A percentile compares a stretch with the other conserved stretches of the same genome.
Conservation (phyloP, 2,888 invertebrate species). For the Hirtodrosophila trivittata region DNA sequence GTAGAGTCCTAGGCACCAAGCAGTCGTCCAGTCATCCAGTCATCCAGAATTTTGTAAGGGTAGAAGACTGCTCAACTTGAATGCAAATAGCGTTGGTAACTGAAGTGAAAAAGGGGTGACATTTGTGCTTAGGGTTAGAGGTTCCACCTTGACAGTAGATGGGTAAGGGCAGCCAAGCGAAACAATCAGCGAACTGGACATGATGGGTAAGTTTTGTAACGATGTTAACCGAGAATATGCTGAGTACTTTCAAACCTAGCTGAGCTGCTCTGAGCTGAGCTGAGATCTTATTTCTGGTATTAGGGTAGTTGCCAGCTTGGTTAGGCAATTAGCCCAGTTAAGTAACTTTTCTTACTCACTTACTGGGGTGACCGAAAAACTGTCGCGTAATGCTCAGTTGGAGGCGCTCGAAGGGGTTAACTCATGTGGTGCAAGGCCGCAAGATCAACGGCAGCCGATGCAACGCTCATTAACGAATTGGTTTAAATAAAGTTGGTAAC, state of each 20-base stretch:
- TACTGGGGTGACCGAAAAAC: conserved; percentile 24
- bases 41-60: conserved; percentile 20
- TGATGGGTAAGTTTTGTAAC: conserved; percentile 60
- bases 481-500: conserved; percentile 5
- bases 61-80: conserved; percentile 46
- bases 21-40: conserved; percentile 13
- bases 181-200: conserved; percentile 73
- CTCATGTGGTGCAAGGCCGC: too few relatives aligned
- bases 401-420: background rate
- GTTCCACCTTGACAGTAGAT: conserved; percentile 17
- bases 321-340: conserved; percentile 54
- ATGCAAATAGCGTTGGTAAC: conserved; percentile 55
- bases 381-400: conserved; percentile 44
- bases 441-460: conserved; percentile 2
- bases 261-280: conserved; percentile 21
- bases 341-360: background rate
- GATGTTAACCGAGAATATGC: conserved; percentile 39
- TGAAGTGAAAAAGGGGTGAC: conserved; percentile 63
- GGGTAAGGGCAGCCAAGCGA: conserved; percentile 61
- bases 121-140: conserved; percentile 20
- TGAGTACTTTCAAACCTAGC: too few relatives aligned
- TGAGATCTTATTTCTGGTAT: conserved; percentile 40
- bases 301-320: conserved; percentile 31
- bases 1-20: too few relatives aligned
- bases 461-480: conserved; percentile 49